These are phyloP conservation scores for Cyphomyrus discorhynchus DNA, from an alignment of 2,113 vertebrate species.

Conservation along the genomic window DNA sequence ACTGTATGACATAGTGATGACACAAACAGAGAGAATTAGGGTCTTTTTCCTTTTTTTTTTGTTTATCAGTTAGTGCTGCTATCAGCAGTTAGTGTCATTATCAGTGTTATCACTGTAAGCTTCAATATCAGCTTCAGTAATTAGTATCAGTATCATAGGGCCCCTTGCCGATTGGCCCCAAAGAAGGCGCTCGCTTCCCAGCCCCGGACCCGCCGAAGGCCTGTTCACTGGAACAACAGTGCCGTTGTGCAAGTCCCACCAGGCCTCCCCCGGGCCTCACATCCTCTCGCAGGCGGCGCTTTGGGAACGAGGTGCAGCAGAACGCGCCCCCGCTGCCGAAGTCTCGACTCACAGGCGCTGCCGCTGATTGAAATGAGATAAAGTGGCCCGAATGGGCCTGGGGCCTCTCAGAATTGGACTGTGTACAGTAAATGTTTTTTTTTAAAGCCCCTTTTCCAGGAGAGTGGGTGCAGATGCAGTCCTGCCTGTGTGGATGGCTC, in stretches of 20 bases:
- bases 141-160: not conserved
- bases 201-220: not conserved
- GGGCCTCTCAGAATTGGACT: conserved; percentile 1
- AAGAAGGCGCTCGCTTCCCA: not conserved
- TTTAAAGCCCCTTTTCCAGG: not conserved
- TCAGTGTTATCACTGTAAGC: not conserved
- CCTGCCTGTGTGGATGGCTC: not conserved
- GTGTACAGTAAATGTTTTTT: conserved; percentile 1
- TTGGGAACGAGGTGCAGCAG: conserved; percentile 5
- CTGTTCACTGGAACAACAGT: not conserved
- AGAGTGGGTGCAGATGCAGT: not conserved
- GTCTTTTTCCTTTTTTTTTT: not conserved
- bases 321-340: not conserved
- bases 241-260: not conserved
- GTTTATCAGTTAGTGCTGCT: not conserved
- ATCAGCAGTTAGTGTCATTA: not conserved
- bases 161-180: not conserved
- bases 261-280: not conserved
- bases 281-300: not conserved
- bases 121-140: not conserved
- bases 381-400: not conserved
- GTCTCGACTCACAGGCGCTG: conserved; percentile 2
- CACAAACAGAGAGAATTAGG: not conserved
- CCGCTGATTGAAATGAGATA: conserved; percentile 16
- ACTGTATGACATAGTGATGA: not conserved